Percentiles rank a stretch among this genome's conserved stretches.
Conservation (phyloP, 1,140 invertebrate genomes). For the Dufourea novaeangliae region DNA sequence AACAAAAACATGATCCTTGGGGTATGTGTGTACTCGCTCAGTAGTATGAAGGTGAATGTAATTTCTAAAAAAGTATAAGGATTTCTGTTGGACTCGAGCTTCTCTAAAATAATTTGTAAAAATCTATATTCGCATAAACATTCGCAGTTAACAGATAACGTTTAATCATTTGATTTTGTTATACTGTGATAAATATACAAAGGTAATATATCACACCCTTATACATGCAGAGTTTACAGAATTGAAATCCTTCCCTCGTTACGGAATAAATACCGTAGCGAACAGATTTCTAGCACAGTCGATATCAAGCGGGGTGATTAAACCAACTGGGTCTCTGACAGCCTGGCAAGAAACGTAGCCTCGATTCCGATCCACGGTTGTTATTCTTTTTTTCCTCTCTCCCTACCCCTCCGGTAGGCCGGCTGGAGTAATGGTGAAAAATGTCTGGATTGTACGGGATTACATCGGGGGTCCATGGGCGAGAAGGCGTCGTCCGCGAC, state of each 20-base stretch:
- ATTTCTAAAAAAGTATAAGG: too few species aligned
- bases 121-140: too few species aligned
- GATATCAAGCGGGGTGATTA: neutral
- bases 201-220: too few species aligned
- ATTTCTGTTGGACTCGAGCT: too few species aligned
- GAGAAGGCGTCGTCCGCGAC: conserved; percentile 52
- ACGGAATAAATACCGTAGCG: neutral
- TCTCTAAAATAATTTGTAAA: too few species aligned
- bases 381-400: conserved; percentile 12
- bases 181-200: too few species aligned
- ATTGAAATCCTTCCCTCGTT: neutral
- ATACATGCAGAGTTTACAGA: too few species aligned
- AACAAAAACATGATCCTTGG: too few species aligned
- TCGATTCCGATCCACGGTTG: conserved; percentile 3
- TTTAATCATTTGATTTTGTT: too few species aligned
- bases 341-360: neutral
- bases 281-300: neutral
- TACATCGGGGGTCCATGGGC: conserved; percentile 72
- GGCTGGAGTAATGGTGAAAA: conserved; percentile 81
- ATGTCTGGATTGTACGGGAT: conserved; percentile 81
- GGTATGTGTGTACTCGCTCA: too few species aligned
- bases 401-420: conserved; percentile 56
- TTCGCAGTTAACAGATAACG: too few species aligned
- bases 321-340: neutral
- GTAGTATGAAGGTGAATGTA: too few species aligned